Base-by-base conservation (phyloP, 2,888 invertebrate species). In the Lasioglossum leucozonium region DNA sequence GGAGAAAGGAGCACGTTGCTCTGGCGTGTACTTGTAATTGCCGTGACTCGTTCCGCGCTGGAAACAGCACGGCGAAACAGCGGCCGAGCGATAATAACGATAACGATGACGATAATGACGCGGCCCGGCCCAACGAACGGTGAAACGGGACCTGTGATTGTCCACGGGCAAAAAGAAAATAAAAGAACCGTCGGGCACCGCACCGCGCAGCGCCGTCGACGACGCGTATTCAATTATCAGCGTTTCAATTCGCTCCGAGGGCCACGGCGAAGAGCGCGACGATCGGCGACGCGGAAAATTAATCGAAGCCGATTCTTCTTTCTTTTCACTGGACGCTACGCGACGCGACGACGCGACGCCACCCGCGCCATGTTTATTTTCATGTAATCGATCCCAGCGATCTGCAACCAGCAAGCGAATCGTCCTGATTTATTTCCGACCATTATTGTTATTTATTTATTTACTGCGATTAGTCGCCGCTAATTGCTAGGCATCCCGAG, bases 71-170 rank as follows among this genome's bases (percentile, higher is more conserved):
- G n/a, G 55, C 71, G 13, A 47, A 18, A 22, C 37, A 67, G 13
- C 67, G 78, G 62, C 76, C 51, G 30, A 69, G 71, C 62, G 62
- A 65, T 76, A 76, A 81, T 76, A 81, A 86, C 55, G 30, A 51
- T 62, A 76, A 58, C 69, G 76, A 44, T 71, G 76, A 69, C 55
- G 44, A 62, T 72, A 58, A 76, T 72, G 75, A 81, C 67, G 42
- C 26, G 2, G 55, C 55, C 55, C n/a, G 62, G 22, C 22, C 37
- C 30, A 44, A 16, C 34, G 40, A 44, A 26, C 74, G 16, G 58
- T 42, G 30, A 42, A 75, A 75, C 58, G 18, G 26, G 42, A 58
- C 8, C 18, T 47, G 30, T 13, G 37, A 16, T 16, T 26, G 74
- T 75, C 30, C 40, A 58, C 40, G 30, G n/a, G 0, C 30, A 77